Percentiles rank a stretch among this genome's conserved stretches.
Evolutionary conservation across 30 jellyfish, hydroid and myxozoan genomes (phyloP).

Genomic region (Aurelia aurita complex sp. Pacific): DNA sequence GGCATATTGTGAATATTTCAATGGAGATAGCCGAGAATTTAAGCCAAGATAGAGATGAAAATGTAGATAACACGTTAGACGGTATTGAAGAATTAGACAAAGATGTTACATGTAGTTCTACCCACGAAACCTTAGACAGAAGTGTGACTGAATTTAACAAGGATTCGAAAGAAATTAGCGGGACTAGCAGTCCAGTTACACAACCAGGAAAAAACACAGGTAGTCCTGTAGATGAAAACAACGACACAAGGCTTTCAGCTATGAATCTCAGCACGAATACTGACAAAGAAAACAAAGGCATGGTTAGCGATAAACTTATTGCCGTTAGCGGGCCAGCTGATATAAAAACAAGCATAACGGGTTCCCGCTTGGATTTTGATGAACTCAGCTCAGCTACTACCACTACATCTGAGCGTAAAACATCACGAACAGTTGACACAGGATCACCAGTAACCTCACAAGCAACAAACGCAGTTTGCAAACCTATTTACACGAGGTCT

Average conservation of each 20-base stretch:
- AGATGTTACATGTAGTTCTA: not conserved
- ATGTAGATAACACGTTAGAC: not conserved
- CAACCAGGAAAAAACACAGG: conserved; percentile 4
- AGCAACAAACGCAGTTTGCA: not conserved
- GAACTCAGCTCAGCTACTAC: too few species aligned
- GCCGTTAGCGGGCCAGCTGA: conserved; percentile 13
- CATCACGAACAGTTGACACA: not conserved
- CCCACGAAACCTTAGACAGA: not conserved
- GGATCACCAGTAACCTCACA: too few species aligned
- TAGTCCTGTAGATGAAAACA: not conserved
- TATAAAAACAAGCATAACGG: conserved; percentile 31
- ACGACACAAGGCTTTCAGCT: not conserved
- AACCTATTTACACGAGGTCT: conserved; percentile 13
- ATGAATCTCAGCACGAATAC: conserved; percentile 1
- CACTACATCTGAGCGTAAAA: not conserved
- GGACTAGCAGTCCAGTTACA: not conserved
- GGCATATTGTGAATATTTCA: conserved; percentile 59
- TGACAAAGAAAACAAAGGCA: not conserved
- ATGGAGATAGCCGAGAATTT: conserved; percentile 70
- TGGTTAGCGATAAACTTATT: not conserved
- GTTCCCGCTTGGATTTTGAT: not conserved
- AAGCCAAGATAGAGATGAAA: conserved; percentile 14
- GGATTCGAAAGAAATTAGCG: not conserved
- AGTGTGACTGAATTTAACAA: not conserved
- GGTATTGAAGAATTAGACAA: not conserved